A percentile compares a stretch with the other conserved stretches of the same genome.
phyloP scores from a whole-genome alignment of 2,888 invertebrate genomes.

The Lithophane semibrunnea region DNA sequence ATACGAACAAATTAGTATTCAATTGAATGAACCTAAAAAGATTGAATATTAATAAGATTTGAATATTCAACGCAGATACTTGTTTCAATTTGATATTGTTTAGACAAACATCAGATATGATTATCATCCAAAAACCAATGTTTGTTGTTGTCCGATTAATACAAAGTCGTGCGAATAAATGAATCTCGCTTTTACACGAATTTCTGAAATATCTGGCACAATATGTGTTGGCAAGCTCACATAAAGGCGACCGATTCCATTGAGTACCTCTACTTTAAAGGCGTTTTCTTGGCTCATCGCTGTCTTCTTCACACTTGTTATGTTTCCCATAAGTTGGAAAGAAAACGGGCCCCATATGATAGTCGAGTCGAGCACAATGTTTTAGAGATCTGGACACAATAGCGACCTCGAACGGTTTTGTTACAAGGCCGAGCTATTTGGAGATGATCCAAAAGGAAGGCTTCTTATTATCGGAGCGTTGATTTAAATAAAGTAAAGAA shows the following conservation, averaged over 20 bases:
- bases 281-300: conserved; percentile 35
- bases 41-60: background rate
- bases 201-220: conserved; percentile 49
- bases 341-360: conserved; percentile 42
- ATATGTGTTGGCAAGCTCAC: conserved; percentile 54
- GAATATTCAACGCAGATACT: conserved; percentile 1
- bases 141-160: conserved; percentile 15
- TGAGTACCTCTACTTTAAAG: conserved; percentile 41
- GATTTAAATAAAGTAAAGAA: conserved; percentile 58
- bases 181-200: conserved; percentile 40
- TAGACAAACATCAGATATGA: conserved; percentile 9
- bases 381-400: conserved; percentile 56
- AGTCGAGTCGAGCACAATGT: conserved; percentile 46
- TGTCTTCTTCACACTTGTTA: conserved; percentile 46
- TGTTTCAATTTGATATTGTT: conserved; percentile 27
- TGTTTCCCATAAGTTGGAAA: conserved; percentile 26
- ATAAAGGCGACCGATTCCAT: conserved; percentile 49
- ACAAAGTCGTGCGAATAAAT: conserved; percentile 19
- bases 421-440: conserved; percentile 72
- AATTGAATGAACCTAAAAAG: conserved; percentile 24
- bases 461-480: conserved; percentile 59
- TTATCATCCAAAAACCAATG: conserved; percentile 4
- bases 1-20: background rate
- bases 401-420: conserved; percentile 52
- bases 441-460: conserved; percentile 72